Percentiles rank a stretch among this genome's conserved stretches.
Evolutionary conservation across 2,888 invertebrate species (phyloP).

Genomic region (Scelioninae gen. 2): DNA sequence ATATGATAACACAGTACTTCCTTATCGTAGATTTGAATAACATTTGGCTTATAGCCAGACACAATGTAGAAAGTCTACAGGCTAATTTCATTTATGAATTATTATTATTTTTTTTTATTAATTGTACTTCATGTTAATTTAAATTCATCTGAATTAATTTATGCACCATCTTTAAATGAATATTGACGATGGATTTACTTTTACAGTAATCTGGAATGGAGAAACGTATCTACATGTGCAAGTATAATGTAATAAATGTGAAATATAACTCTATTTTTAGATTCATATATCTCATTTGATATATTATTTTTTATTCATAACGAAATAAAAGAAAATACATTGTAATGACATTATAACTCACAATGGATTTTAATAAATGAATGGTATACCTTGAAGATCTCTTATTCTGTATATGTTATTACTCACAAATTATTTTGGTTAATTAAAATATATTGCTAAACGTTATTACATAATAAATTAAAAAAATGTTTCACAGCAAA

Average conservation of each 20-base stretch:
- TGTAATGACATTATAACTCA: background rate
- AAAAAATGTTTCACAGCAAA: too few species aligned
- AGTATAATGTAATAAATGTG: conserved; percentile 25
- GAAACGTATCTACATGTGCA: background rate
- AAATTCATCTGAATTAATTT: conserved; percentile 24
- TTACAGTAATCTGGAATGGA: conserved; percentile 14
- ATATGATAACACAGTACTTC: conserved; percentile 21
- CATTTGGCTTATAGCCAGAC: conserved; percentile 19
- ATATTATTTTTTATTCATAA: conserved; percentile 2
- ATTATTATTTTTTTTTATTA: conserved; percentile 18
- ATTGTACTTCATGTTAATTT: conserved; percentile 5
- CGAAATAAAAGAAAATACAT: conserved; percentile 8
- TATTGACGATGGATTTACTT: conserved; percentile 23
- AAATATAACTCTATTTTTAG: conserved; percentile 22
- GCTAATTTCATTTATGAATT: conserved; percentile 26
- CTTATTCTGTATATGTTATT: background rate
- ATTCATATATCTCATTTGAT: conserved; percentile 18
- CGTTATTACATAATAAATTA: too few species aligned
- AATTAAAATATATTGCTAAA: too few species aligned
- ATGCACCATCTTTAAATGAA: conserved; percentile 36
- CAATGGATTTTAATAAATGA: conserved; percentile 6
- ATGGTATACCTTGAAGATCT: background rate
- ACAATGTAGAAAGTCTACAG: background rate
- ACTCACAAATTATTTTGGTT: background rate
- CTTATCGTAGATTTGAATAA: conserved; percentile 22